phyloP scores from a whole-genome alignment of 2,797 vertebrate species.

The Spinibarbus caldwelli region DNA sequence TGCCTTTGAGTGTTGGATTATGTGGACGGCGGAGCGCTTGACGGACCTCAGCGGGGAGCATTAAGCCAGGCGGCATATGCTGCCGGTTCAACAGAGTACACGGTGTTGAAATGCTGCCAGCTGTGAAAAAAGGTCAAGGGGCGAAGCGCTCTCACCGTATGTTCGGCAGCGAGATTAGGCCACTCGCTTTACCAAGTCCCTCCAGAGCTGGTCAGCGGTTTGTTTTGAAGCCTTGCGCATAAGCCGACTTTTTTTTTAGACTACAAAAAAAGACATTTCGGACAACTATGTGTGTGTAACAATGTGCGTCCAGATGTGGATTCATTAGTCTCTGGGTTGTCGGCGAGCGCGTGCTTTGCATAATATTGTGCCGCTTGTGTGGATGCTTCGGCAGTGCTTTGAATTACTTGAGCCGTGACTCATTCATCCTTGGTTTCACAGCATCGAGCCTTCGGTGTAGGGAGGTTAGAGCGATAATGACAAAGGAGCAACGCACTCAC shows the following conservation, averaged over 20 bases:
- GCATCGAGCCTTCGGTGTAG: constrained; percentile 28
- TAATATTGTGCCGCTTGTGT: constrained; percentile 47
- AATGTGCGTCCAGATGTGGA: constrained; percentile 24
- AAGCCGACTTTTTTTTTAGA: not conserved
- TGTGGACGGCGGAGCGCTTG: not conserved
- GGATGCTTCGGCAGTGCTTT: constrained; percentile 35
- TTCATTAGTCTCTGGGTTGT: constrained; percentile 33
- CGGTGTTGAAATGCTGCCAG: constrained; percentile 47
- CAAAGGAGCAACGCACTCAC: constrained; percentile 19
- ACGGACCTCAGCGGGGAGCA: constrained; percentile 6
- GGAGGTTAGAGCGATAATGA: constrained; percentile 36
- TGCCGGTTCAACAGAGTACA: constrained; percentile 30
- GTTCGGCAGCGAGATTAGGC: constrained; percentile 44
- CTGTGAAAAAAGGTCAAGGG: constrained; percentile 51
- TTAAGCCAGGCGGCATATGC: constrained; percentile 46
- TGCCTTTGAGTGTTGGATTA: constrained; percentile 41
- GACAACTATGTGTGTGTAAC: constrained; percentile 16
- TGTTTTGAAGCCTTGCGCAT: not conserved
- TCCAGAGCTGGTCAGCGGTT: not conserved
- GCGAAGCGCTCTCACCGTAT: constrained; percentile 28
- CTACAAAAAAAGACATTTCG: not conserved
- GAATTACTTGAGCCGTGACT: constrained; percentile 37
- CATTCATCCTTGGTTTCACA: constrained; percentile 47
- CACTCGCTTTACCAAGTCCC: constrained; percentile 23
- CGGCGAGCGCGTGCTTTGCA: constrained; percentile 38